These are phyloP conservation scores for Hiodon tergisus DNA, from an alignment of 2,113 vertebrate genomes.

Conservation along the genomic window DNA sequence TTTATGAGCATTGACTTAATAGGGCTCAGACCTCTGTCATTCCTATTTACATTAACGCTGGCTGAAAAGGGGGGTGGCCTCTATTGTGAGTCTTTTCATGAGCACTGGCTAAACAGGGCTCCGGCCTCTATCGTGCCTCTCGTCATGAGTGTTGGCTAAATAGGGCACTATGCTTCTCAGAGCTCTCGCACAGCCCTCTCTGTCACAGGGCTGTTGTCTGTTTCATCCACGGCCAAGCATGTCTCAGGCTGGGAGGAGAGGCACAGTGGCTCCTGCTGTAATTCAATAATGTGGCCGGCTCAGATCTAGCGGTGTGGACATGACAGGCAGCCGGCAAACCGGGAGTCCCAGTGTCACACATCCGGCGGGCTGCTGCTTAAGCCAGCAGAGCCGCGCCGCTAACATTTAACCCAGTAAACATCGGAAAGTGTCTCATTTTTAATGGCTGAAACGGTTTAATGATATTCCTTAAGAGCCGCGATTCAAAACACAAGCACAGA, in stretches of 20 bases:
- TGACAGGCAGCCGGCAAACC: background rate
- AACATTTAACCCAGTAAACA: background rate
- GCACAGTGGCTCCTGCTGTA: background rate
- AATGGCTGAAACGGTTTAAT: background rate
- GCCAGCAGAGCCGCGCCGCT: no score
- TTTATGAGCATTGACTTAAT: no score
- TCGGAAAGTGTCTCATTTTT: conserved; percentile 3
- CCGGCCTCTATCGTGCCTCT: no score
- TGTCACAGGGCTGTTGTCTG: background rate
- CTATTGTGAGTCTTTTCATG: no score
- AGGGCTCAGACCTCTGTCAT: no score
- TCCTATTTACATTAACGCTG: no score
- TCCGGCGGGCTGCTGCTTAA: no score
- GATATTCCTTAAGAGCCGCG: conserved; percentile 1
- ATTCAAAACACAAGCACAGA: background rate
- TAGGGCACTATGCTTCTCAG: no score
- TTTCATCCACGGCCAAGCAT: background rate
- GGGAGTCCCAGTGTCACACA: background rate
- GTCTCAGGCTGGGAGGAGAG: background rate
- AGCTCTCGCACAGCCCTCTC: background rate
- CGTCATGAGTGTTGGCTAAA: no score
- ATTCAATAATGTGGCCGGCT: background rate
- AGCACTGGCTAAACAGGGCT: no score
- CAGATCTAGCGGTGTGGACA: background rate
- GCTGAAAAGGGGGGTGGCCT: no score